phyloP scores from a whole-genome alignment of 2,113 vertebrate genomes.

The Lophochroa leadbeateri region DNA sequence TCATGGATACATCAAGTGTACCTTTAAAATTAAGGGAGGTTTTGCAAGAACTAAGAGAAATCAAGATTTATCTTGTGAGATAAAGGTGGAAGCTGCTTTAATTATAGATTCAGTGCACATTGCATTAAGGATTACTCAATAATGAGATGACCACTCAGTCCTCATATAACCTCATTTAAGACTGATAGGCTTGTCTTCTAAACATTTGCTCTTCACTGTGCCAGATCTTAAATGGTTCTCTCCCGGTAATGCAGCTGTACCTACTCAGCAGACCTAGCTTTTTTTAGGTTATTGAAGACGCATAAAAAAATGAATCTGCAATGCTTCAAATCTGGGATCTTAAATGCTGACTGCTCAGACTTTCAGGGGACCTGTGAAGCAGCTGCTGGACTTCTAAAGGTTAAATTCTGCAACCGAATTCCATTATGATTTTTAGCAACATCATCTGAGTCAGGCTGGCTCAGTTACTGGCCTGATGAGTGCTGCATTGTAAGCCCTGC shows the following conservation, averaged over 20 bases:
- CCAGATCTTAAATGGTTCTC: conserved; percentile 45
- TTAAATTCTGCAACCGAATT: background rate
- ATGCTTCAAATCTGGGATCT: background rate
- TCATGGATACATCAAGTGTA: background rate
- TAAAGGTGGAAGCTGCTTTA: conserved; percentile 43
- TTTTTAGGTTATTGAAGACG: conserved; percentile 23
- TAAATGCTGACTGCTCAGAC: background rate
- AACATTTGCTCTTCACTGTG: conserved; percentile 16
- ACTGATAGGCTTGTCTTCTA: conserved; percentile 33
- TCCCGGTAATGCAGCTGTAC: conserved; percentile 14
- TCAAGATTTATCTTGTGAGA: background rate
- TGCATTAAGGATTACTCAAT: conserved; percentile 44
- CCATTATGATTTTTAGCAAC: background rate
- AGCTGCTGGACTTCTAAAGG: background rate
- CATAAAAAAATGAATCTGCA: conserved; percentile 9
- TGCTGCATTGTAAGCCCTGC: background rate
- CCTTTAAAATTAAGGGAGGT: background rate
- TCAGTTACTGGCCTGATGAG: background rate
- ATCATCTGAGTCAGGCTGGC: background rate
- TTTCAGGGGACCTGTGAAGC: background rate
- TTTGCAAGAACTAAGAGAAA: conserved; percentile 39
- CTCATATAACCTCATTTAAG: conserved; percentile 42
- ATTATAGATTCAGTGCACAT: conserved; percentile 23
- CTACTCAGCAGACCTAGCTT: background rate
- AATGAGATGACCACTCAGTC: conserved; percentile 43